Evolutionary conservation across 1,140 invertebrate species (phyloP).

Genomic region (Aphelinus atriplicis): DNA sequence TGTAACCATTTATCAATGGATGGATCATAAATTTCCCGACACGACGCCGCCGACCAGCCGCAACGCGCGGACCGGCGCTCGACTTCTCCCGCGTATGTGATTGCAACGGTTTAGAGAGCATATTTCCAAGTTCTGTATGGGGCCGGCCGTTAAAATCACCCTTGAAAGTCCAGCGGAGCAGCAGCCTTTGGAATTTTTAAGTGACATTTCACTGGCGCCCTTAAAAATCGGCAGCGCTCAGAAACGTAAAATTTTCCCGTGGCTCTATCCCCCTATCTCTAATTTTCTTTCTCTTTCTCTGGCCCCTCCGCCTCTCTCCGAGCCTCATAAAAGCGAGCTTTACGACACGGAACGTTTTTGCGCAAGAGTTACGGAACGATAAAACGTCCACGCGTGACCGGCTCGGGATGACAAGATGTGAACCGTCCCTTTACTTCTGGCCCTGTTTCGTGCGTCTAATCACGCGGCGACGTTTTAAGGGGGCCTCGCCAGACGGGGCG

Average conservation of each 20-base stretch:
- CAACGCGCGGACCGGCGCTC: not conserved
- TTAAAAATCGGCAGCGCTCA: slow-evolving; percentile 33
- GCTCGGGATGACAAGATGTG: slow-evolving; percentile 24
- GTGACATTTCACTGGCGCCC: slow-evolving; percentile 22
- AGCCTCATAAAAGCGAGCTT: slow-evolving; percentile 29
- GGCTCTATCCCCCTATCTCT: not conserved
- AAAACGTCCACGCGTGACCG: slow-evolving; percentile 13
- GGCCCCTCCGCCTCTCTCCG: not conserved
- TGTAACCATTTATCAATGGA: slow-evolving; percentile 13
- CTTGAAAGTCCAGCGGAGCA: slow-evolving; percentile 18
- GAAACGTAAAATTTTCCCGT: slow-evolving; percentile 32
- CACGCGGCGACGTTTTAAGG: slow-evolving; percentile 26
- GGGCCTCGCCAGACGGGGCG: slow-evolving; percentile 17
- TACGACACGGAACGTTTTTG: slow-evolving; percentile 34
- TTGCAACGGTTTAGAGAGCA: slow-evolving; percentile 25
- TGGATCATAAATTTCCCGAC: slow-evolving; percentile 16
- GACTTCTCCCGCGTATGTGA: too few species aligned
- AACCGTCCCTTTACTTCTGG: not conserved
- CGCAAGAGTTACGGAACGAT: slow-evolving; percentile 36
- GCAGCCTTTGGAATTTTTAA: slow-evolving; percentile 31
- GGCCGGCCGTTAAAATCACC: slow-evolving; percentile 10
- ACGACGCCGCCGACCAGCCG: not conserved
- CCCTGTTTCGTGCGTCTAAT: slow-evolving; percentile 33
- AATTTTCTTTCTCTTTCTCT: too few species aligned
- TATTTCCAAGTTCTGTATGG: not conserved